A percentile compares a stretch with the other conserved stretches of the same genome.
These are phyloP conservation scores for Tinea pellionella DNA, from an alignment of 2,888 invertebrate genomes.

Conservation along the genomic window DNA sequence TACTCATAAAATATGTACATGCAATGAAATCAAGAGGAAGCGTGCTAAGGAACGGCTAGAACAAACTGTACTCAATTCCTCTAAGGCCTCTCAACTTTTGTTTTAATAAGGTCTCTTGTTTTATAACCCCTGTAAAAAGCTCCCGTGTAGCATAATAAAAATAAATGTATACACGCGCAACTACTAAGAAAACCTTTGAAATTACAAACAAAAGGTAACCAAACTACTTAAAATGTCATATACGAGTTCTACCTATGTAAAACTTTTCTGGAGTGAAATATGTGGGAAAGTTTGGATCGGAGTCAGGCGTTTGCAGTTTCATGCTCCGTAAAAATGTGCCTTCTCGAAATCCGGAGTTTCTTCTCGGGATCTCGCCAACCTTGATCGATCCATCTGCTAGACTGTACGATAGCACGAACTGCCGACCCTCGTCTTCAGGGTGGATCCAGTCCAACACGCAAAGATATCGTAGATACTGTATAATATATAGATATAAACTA, in stretches of 20 bases:
- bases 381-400: constrained; percentile 80
- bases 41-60: too few species aligned
- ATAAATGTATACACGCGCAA: too few species aligned
- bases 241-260: constrained; percentile 70
- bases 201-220: too few species aligned
- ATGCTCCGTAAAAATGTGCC: constrained; percentile 80
- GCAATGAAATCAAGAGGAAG: too few species aligned
- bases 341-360: constrained; percentile 80
- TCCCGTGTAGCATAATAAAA: too few species aligned
- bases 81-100: too few species aligned
- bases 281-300: constrained; percentile 75
- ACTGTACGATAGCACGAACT: constrained; percentile 81
- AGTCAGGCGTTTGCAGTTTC: constrained; percentile 75
- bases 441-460: constrained; percentile 82
- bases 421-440: constrained; percentile 80
- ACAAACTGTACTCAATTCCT: too few species aligned
- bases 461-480: constrained; percentile 75
- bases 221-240: neutral
- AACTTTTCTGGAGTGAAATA: constrained; percentile 85
- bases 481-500: neutral
- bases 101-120: too few species aligned
- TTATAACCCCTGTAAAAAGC: too few species aligned
- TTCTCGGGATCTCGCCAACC: constrained; percentile 77
- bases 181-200: too few species aligned
- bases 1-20: too few species aligned